Base-by-base conservation (phyloP, 92 coral and sea anemone genomes). In the Scolanthus callimorphus region DNA sequence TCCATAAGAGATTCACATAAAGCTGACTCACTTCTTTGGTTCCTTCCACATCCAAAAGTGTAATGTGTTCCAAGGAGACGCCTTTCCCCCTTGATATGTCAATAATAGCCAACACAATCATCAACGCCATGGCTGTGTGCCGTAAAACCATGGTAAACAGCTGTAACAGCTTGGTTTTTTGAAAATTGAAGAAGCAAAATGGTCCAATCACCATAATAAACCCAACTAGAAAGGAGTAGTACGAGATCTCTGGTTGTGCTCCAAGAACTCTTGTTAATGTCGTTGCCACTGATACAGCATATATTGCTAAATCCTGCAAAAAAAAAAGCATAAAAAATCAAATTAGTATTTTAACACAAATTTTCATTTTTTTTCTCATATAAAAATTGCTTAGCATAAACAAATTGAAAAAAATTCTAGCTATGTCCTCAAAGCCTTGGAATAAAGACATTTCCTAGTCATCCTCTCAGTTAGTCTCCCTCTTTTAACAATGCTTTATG, bases 21-120 rank as follows among this genome's bases (percentile, higher is more conserved):
- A n/a, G n/a, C n/a, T n/a, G n/a, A n/a, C n/a, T n/a, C 30, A 84
- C 91, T 82, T 84, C 91, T 67, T 84, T 84, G 9, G 82, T 67
- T 34, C 71, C 71, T 46, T 63, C 78, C 23, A 75, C 46, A 27
- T 84, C 91, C 51, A 68, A 84, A 31, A 79, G 66, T 11, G 63
- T 61, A 29, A 84, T 43, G 26, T 79, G 76, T 21, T 84, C 74
- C n/a, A 59, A 20, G 1, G 85, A 86, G 22, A 84, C 82, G 37
- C 47, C 53, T 47, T 84, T 71, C 9, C 91, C 91, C 20, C 54
- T 49, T 12, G 75, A 73, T 55, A 84, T 79, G 46, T 84, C 91
- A 20, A 78, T 29, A 34, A 67, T 39, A 38, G 78, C 70, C 43
- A 84, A 28, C 2, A 60, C 31, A 4, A 84, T 75, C 91, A 84